Evolutionary conservation across 2,888 invertebrate genomes (phyloP), one percentile per base, ranked within the genome.

Genomic region (Caenorhabditis panamensis): DNA sequence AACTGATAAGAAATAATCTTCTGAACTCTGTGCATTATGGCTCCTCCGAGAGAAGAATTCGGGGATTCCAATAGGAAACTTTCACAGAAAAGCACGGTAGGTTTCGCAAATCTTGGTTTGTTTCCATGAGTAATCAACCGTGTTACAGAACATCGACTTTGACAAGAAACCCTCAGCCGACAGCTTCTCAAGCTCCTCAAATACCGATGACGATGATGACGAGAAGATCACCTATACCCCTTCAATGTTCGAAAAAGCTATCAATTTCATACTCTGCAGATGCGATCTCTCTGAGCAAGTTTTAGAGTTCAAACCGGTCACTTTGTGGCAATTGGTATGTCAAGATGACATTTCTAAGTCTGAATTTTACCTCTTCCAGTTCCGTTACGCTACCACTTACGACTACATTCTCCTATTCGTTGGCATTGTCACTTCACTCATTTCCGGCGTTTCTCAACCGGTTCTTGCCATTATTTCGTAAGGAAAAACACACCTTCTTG

Each of bases 381-480:
- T 88, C 66, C 86, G 87, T 1, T 88, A 82, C 56, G 84, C 80
- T 36, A 84, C 81, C 2, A 54, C 51, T 2, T 82, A 56, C 47
- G 88, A 88, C 64, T 72, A 66, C 51, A 49, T 84, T 47, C 63
- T 86, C 26, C 71, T 88, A 9, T 9, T 83, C 2, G 51, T 83
- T 41, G 88, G 87, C 0, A 16, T 83, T 5, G 9, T 85, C 0
- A 82, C 80, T 31, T 82, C 87, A 2, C 28, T 81, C 8, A 49
- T 83, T 20, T 81, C 83, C 0, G 88, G 88, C 1, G 71, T 86
- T 31, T 77, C 83, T 22, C 84, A 86, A 66, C 88, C 88, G 2
- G 56, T 83, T 37, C 64, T 88, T n/a, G 86, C 87, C 20, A 63
- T 88, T 37, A 79, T 87, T 37, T 66, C 79, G 83, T 82, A 28